Conservation (phyloP, 2,888 invertebrate species). For the Mechanitis messenoides region DNA sequence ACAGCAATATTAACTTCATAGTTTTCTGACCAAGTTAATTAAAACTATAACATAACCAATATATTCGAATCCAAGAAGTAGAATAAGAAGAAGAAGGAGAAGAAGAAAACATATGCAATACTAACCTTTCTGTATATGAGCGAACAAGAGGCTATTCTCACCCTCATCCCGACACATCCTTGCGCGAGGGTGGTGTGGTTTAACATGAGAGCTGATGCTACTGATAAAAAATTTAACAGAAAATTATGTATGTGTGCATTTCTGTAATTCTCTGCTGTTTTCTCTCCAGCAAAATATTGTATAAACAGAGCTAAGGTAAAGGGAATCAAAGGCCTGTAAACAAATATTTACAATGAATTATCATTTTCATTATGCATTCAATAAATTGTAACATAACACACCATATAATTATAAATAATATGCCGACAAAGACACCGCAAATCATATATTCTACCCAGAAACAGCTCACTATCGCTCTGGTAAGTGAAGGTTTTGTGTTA, state of each 20-base stretch:
- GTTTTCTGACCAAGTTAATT: neutral
- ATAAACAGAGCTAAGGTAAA: constrained; percentile 79
- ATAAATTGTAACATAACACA: constrained; percentile 32
- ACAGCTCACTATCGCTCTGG: constrained; percentile 76
- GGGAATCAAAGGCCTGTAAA: constrained; percentile 79
- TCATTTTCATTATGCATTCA: neutral
- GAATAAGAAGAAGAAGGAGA: too few species aligned
- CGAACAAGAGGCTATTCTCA: constrained; percentile 86
- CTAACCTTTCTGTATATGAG: constrained; percentile 88
- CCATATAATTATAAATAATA: constrained; percentile 78
- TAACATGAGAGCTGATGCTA: constrained; percentile 77
- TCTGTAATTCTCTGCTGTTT: constrained; percentile 59
- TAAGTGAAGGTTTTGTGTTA: constrained; percentile 76
- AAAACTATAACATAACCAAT: too few species aligned
- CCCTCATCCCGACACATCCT: constrained; percentile 84
- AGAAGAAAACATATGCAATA: constrained; percentile 3
- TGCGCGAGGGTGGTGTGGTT: constrained; percentile 79
- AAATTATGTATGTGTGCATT: constrained; percentile 82
- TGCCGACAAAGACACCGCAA: constrained; percentile 75
- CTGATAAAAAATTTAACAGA: constrained; percentile 76
- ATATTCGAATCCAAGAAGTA: too few species aligned
- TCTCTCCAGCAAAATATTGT: constrained; percentile 77
- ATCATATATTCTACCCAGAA: constrained; percentile 78
- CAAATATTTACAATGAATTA: constrained; percentile 20
- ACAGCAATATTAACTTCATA: neutral